Conservation (phyloP, 2,888 invertebrate genomes). For the Conomelus anceps region DNA sequence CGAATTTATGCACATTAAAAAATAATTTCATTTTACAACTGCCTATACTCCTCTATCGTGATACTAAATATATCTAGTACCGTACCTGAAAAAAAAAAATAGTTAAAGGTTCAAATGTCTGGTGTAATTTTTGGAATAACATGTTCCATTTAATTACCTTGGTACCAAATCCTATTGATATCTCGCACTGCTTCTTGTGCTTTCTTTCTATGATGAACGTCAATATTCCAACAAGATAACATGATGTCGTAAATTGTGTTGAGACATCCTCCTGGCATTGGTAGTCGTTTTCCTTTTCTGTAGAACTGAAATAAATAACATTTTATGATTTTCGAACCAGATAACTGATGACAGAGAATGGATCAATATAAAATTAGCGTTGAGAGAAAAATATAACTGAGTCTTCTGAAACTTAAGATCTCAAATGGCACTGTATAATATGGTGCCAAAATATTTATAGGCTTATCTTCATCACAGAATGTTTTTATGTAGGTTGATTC, state of each 20-base stretch:
- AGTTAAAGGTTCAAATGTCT: background rate
- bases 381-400: no score
- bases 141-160: constrained; percentile 45
- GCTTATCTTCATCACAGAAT: no score
- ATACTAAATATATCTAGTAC: background rate
- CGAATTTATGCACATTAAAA: no score
- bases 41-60: background rate
- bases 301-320: constrained; percentile 50
- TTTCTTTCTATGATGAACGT: constrained; percentile 62
- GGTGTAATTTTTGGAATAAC: constrained; percentile 3
- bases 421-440: no score
- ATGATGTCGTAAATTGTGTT: constrained; percentile 67
- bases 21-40: no score
- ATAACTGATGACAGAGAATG: background rate
- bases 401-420: no score
- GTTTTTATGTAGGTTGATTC: no score
- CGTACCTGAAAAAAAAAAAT: constrained; percentile 9
- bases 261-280: constrained; percentile 63
- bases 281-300: constrained; percentile 58
- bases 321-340: background rate
- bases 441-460: no score
- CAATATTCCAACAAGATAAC: constrained; percentile 72
- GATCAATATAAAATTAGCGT: no score
- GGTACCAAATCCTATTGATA: constrained; percentile 70
- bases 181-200: constrained; percentile 82